Percentiles rank a stretch among this genome's conserved stretches.
phyloP scores from a whole-genome alignment of 2,888 invertebrate species.

The Drosophila cognata region DNA sequence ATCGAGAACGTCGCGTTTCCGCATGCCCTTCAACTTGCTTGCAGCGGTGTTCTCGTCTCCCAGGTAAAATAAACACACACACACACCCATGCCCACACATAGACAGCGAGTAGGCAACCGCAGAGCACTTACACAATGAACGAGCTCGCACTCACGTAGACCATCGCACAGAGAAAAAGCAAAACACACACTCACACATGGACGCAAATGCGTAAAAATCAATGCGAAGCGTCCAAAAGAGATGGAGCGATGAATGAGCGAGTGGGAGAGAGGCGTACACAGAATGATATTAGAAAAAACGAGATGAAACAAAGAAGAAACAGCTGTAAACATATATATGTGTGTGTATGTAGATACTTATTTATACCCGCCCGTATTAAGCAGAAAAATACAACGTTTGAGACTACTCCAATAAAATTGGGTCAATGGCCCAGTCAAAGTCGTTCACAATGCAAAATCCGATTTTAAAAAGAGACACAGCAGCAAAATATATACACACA shows the following conservation, averaged over 20 bases:
- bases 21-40: slow-evolving; percentile 61
- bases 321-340: slow-evolving; percentile 27
- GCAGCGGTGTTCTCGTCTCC: slow-evolving; percentile 21
- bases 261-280: neutral
- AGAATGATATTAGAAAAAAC: slow-evolving; percentile 28
- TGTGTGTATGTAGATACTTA: neutral
- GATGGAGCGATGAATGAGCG: slow-evolving; percentile 21
- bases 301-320: slow-evolving; percentile 28
- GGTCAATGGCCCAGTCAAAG: slow-evolving; percentile 78
- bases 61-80: slow-evolving; percentile 37
- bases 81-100: slow-evolving; percentile 31
- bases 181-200: slow-evolving; percentile 31
- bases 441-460: slow-evolving; percentile 29
- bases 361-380: neutral
- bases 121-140: slow-evolving; percentile 53
- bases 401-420: slow-evolving; percentile 41
- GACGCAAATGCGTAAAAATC: slow-evolving; percentile 24
- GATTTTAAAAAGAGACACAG: slow-evolving; percentile 14
- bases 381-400: slow-evolving; percentile 5
- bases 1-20: slow-evolving; percentile 42
- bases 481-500: neutral
- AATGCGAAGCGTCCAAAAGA: slow-evolving; percentile 34
- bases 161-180: slow-evolving; percentile 46
- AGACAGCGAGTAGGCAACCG: slow-evolving; percentile 14
- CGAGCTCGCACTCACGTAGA: slow-evolving; percentile 74